Percentiles rank a stretch among this genome's conserved stretches.
Evolutionary conservation across 2,888 invertebrate genomes (phyloP).

Genomic region (Euzophera pinguis): DNA sequence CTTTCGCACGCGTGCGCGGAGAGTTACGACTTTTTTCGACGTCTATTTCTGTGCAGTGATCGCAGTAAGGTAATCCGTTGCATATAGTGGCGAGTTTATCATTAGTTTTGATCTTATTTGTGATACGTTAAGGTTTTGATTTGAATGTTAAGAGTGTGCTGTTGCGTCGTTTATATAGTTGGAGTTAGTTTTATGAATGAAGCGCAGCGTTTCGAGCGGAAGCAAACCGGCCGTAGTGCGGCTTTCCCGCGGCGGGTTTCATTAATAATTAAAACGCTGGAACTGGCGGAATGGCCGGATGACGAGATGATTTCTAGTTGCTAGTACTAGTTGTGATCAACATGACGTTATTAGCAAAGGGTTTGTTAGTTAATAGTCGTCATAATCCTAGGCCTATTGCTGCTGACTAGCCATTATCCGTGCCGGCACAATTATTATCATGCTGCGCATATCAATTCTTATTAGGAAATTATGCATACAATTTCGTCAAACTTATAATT

Average conservation of each 20-base stretch:
- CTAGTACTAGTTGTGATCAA: slow-evolving; percentile 29
- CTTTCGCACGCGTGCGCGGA: slow-evolving; percentile 62
- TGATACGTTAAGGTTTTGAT: slow-evolving; percentile 39
- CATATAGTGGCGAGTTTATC: slow-evolving; percentile 24
- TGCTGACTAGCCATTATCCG: too few relatives aligned
- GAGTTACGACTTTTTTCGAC: slow-evolving; percentile 70
- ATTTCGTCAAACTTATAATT: too few relatives aligned
- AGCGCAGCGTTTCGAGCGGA: slow-evolving; percentile 77
- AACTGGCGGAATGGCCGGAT: slow-evolving; percentile 75
- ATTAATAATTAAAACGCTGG: slow-evolving; percentile 78
- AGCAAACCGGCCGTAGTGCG: slow-evolving; percentile 72
- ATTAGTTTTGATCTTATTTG: slow-evolving; percentile 33
- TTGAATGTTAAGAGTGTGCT: slow-evolving; percentile 28
- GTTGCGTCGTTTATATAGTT: slow-evolving; percentile 36
- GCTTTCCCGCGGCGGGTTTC: slow-evolving; percentile 78
- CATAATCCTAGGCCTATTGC: too few relatives aligned
- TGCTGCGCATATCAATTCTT: too few relatives aligned
- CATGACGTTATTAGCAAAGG: neutral
- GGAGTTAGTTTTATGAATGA: slow-evolving; percentile 72
- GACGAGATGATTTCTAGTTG: slow-evolving; percentile 74
- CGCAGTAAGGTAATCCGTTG: slow-evolving; percentile 34
- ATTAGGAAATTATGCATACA: too few relatives aligned
- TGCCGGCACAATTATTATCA: too few relatives aligned
- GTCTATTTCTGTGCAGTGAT: slow-evolving; percentile 61
- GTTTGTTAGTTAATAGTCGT: neutral